Evolutionary conservation across 1,140 invertebrate species (phyloP).

Genomic region (Lamellibrachia luymesi): DNA sequence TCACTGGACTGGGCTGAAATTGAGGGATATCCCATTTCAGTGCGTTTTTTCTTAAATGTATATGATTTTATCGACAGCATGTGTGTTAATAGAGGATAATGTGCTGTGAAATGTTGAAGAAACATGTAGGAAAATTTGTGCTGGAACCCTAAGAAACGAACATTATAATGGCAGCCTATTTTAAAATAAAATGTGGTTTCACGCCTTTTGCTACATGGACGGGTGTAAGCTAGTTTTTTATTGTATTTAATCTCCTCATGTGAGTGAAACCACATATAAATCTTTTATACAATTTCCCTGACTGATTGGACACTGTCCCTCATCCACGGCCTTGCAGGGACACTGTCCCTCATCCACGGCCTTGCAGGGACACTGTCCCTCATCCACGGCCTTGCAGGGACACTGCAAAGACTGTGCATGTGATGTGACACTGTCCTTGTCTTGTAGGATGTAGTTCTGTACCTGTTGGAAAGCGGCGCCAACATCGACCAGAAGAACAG

Average conservation of each 20-base stretch:
- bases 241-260: background rate
- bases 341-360: no score
- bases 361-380: background rate
- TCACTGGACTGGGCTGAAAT: no score
- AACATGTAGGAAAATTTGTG: no score
- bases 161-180: no score
- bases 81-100: no score
- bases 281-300: background rate
- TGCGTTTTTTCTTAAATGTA: no score
- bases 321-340: background rate
- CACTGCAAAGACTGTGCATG: background rate
- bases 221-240: background rate
- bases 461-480: slow-evolving; percentile 49
- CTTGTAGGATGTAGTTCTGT: slow-evolving; percentile 43
- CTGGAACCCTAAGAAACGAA: no score
- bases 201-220: no score
- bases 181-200: no score
- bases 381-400: background rate
- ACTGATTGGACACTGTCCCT: background rate
- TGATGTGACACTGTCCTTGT: slow-evolving; percentile 11
- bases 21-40: no score
- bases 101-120: no score
- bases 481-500: slow-evolving; percentile 50
- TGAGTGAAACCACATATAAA: background rate
- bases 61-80: no score